A percentile compares a stretch with the other conserved stretches of the same genome.
phyloP scores from a whole-genome alignment of 2,113 vertebrate genomes.

The Plecturocebus donacophilus region DNA sequence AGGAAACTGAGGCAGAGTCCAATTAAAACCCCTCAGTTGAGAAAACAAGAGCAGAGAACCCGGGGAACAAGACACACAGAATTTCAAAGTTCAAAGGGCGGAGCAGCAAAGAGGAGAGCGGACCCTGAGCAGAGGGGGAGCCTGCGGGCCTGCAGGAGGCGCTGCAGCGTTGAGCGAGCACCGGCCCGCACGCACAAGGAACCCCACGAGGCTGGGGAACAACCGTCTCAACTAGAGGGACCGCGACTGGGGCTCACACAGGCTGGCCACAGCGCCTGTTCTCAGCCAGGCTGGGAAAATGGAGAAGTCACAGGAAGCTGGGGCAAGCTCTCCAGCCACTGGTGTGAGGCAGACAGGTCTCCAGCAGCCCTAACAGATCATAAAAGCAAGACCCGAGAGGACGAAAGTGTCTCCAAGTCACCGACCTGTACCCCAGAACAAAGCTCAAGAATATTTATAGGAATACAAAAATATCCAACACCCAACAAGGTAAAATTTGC shows the following conservation, averaged over 20 bases:
- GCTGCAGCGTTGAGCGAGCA: background rate
- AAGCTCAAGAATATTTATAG: background rate
- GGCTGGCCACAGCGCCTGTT: accelerated
- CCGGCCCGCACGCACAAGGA: no score
- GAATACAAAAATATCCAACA: background rate
- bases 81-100: no score
- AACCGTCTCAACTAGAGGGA: background rate
- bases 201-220: background rate
- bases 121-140: background rate
- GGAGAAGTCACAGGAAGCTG: background rate
- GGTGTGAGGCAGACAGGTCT: background rate
- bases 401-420: background rate
- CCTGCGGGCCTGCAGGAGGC: background rate
- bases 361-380: background rate
- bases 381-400: background rate
- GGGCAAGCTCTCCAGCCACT: background rate
- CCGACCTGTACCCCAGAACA: background rate
- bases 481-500: background rate
- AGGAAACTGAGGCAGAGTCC: background rate
- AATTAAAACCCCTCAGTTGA: background rate
- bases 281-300: background rate
- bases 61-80: background rate
- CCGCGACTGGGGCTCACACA: accelerated
- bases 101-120: background rate
- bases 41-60: background rate